Conservation (phyloP, 2,888 invertebrate species). For the Lobophora halterata region DNA sequence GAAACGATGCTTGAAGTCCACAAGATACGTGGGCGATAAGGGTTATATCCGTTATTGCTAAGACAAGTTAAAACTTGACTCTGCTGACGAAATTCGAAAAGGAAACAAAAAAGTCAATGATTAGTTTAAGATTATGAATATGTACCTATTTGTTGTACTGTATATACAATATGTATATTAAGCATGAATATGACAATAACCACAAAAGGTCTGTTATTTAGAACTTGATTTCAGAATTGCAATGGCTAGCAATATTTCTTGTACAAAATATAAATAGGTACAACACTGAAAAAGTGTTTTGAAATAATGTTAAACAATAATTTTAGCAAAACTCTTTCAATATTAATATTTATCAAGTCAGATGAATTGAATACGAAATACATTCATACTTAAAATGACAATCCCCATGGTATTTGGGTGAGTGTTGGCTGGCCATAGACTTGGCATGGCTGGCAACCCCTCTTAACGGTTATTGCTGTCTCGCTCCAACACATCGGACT, state of each 20-base stretch:
- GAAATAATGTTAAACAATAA: no score
- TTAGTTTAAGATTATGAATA: not conserved
- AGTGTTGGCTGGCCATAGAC: slow-evolving; percentile 42
- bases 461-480: slow-evolving; percentile 57
- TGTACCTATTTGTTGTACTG: no score
- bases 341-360: slow-evolving; percentile 13
- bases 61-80: slow-evolving; percentile 16
- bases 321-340: no score
- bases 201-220: no score
- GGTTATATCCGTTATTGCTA: slow-evolving; percentile 3
- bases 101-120: not conserved
- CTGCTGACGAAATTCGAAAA: not conserved
- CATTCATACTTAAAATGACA: slow-evolving; percentile 52
- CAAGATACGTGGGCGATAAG: slow-evolving; percentile 3
- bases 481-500: slow-evolving; percentile 51
- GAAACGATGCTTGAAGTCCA: not conserved
- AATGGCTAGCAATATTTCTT: no score
- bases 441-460: slow-evolving; percentile 75
- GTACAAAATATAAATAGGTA: no score
- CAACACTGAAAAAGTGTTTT: no score
- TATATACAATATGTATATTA: no score
- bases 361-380: slow-evolving; percentile 37
- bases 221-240: no score
- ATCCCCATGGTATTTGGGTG: slow-evolving; percentile 49
- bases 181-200: no score